A percentile compares a stretch with the other conserved stretches of the same genome.
phyloP scores from a whole-genome alignment of 2,888 invertebrate genomes.

The Hoplodrina ambigua region DNA sequence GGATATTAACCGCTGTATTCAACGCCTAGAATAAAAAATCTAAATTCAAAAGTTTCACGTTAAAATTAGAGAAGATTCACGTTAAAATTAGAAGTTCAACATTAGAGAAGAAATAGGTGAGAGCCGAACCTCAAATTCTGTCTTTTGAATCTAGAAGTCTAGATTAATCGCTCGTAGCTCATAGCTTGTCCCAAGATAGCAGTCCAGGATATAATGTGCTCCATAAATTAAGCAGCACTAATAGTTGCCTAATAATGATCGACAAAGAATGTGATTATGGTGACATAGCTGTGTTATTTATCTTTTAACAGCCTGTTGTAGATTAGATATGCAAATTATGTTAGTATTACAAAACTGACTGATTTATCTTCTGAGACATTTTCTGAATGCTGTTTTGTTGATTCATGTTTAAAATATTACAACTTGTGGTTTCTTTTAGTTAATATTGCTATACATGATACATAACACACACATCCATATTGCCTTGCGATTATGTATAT shows the following conservation, averaged over 20 bases:
- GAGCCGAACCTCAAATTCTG: no score
- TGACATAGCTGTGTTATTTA: constrained; percentile 56
- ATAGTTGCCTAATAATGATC: constrained; percentile 66
- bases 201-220: constrained; percentile 28
- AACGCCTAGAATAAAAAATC: no score
- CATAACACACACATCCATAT: no score
- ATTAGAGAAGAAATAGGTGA: no score
- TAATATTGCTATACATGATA: no score
- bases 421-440: no score
- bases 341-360: constrained; percentile 19
- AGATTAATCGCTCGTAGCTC: not conserved
- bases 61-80: no score
- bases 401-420: not conserved
- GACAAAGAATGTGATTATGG: constrained; percentile 64
- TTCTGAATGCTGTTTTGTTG: not conserved
- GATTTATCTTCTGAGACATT: constrained; percentile 21
- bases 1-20: no score
- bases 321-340: constrained; percentile 36
- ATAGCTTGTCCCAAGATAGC: constrained; percentile 9
- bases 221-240: constrained; percentile 60
- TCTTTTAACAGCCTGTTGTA: constrained; percentile 17
- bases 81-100: no score
- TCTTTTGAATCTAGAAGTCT: not conserved
- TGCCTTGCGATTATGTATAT: no score
- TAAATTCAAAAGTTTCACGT: no score